Base-by-base conservation (phyloP, 2,113 vertebrate species). In the Seriola aureovittata region DNA sequence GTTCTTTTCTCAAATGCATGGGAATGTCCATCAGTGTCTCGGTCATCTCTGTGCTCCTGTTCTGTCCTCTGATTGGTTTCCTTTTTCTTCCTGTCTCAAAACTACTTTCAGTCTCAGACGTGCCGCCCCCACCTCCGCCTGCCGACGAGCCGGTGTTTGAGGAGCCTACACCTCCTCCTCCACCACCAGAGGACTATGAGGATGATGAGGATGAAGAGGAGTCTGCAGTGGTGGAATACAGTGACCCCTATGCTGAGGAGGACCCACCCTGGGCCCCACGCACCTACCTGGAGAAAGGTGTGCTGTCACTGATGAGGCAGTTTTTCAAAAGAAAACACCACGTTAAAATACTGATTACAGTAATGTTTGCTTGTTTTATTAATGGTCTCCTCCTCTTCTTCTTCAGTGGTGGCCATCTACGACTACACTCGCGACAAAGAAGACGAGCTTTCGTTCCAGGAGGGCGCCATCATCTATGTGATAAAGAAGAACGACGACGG, bases 401-500 rank as follows among this genome's bases (percentile, higher is more conserved):
- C 50, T 1, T 0, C 92, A 99, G 98, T 99, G 95, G 98, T 99
- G 95, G 98, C 98, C 12, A 99, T 99, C 94, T 99, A 99, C 65
- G 98, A 99, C 95, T 99, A 99, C 94, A 81, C 93, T 0, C 97
- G 97, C 44, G 98, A 99, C 94, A 99, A 99, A 88, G 98, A 99
- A 79, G 98, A 99, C 59, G 98, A 99, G 96, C 96, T 99, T 32
- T 99, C 98, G 0, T 99, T 99, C 96, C 97, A 98, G 95, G 98
- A 99, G 95, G 98, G 98, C 75, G 97, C 98, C 95, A 99, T 99
- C 92, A 99, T 99, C 92, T 99, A 99, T 13, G 98, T 99, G 88
- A 99, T 99, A 94, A 99, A 99, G 97, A 99, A 99, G 95, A 99
- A 99, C 50, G 98, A 99, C 8, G 98, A 99, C 7, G 98, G 98